Evolutionary conservation across 2,888 invertebrate species (phyloP).

Genomic region (Trissolcus japonicus): DNA sequence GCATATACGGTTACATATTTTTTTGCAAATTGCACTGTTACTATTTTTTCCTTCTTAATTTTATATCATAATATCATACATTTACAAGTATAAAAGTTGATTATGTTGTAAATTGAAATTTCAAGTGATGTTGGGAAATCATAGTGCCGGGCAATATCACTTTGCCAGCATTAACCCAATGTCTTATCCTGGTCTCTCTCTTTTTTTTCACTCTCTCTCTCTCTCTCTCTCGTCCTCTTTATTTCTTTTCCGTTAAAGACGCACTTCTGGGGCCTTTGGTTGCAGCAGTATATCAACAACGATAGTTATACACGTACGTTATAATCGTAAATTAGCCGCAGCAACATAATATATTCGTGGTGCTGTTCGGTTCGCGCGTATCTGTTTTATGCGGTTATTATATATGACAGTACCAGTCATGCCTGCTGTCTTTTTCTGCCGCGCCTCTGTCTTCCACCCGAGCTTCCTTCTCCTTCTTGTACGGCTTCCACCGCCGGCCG

Average conservation of each 20-base stretch:
- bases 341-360: constrained; percentile 77
- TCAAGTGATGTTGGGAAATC: constrained; percentile 34
- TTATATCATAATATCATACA: too few species aligned
- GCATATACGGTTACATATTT: too few species aligned
- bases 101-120: constrained; percentile 37
- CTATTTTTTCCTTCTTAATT: too few species aligned
- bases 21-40: too few species aligned
- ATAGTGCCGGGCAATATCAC: constrained; percentile 35
- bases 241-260: constrained; percentile 61
- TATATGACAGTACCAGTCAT: constrained; percentile 76
- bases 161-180: constrained; percentile 15
- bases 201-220: too few species aligned
- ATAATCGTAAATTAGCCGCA: constrained; percentile 76
- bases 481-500: constrained; percentile 20
- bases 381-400: constrained; percentile 77
- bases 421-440: constrained; percentile 61
- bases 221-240: constrained; percentile 29
- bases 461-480: constrained; percentile 18
- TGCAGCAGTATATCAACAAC: constrained; percentile 76
- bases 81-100: constrained; percentile 13
- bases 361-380: constrained; percentile 73
- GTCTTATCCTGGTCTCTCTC: constrained; percentile 26
- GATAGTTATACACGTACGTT: constrained; percentile 77
- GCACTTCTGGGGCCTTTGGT: constrained; percentile 60
- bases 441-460: constrained; percentile 10